These are phyloP conservation scores for Atrichornis clamosus DNA, from an alignment of 2,113 vertebrate species.

Conservation along the genomic window DNA sequence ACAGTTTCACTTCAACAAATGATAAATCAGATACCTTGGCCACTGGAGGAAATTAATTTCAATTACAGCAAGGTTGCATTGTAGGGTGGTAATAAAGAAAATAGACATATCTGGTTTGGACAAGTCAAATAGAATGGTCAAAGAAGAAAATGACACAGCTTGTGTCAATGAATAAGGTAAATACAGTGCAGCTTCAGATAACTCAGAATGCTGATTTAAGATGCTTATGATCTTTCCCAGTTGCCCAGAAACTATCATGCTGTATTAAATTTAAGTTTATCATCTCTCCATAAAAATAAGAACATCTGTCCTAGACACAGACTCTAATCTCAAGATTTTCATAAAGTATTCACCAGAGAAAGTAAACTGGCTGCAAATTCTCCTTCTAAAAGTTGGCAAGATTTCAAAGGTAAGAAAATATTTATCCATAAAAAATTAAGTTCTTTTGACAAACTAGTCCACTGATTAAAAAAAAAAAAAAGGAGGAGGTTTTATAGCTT, in stretches of 20 bases:
- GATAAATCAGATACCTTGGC: neutral
- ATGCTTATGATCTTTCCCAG: neutral
- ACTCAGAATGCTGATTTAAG: neutral
- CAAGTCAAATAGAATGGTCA: neutral
- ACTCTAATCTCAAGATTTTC: constrained; percentile 10
- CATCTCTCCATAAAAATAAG: neutral
- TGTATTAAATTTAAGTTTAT: neutral
- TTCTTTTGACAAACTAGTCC: constrained; percentile 5
- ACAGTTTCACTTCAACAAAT: neutral
- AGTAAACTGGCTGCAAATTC: neutral
- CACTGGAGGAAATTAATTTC: neutral
- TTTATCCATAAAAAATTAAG: constrained; percentile 21
- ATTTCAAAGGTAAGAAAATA: constrained; percentile 33
- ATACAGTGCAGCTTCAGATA: neutral
- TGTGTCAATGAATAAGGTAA: neutral
- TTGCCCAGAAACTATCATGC: neutral
- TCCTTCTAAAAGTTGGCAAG: constrained; percentile 24
- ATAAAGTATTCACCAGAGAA: neutral
- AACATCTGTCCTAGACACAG: neutral
- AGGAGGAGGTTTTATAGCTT: neutral
- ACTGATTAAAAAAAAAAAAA: neutral
- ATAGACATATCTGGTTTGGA: neutral
- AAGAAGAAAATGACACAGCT: neutral
- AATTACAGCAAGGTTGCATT: neutral
- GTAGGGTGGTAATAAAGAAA: neutral